Conservation (phyloP, 2,113 vertebrate species). For the Heloderma charlesbogerti region DNA sequence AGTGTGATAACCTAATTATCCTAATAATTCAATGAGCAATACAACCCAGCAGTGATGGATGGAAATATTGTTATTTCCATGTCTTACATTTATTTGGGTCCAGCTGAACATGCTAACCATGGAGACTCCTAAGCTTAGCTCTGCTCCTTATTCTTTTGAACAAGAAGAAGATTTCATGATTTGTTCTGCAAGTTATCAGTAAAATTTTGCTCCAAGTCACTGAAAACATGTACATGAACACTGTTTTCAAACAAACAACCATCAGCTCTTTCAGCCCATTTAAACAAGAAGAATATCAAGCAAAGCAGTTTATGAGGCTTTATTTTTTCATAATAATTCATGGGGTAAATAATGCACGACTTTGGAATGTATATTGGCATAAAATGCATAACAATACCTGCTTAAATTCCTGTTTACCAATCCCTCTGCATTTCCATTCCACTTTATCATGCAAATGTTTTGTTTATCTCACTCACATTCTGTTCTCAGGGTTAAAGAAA, state of each 20-base stretch:
- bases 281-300: constrained; percentile 73
- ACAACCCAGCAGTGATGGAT: constrained; percentile 29
- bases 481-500: constrained; percentile 65
- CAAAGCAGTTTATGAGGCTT: constrained; percentile 72
- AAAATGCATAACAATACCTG: constrained; percentile 63
- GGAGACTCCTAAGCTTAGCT: not conserved
- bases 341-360: constrained; percentile 58
- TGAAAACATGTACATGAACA: constrained; percentile 26
- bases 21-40: constrained; percentile 55
- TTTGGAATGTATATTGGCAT: constrained; percentile 51
- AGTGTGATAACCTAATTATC: not conserved
- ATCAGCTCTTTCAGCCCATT: constrained; percentile 65
- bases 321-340: constrained; percentile 66
- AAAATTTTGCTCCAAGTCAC: constrained; percentile 16
- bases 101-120: not conserved
- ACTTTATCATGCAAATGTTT: constrained; percentile 75
- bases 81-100: constrained; percentile 57
- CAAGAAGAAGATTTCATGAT: not conserved
- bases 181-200: constrained; percentile 54
- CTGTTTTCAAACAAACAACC: constrained; percentile 49
- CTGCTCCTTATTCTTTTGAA: not conserved
- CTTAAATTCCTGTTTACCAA: constrained; percentile 72
- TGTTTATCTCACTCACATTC: constrained; percentile 71
- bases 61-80: constrained; percentile 68
- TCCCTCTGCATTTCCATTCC: constrained; percentile 51